These are phyloP conservation scores for Bathynomus jamesi DNA, from an alignment of 1,140 invertebrate species.

Conservation along the genomic window DNA sequence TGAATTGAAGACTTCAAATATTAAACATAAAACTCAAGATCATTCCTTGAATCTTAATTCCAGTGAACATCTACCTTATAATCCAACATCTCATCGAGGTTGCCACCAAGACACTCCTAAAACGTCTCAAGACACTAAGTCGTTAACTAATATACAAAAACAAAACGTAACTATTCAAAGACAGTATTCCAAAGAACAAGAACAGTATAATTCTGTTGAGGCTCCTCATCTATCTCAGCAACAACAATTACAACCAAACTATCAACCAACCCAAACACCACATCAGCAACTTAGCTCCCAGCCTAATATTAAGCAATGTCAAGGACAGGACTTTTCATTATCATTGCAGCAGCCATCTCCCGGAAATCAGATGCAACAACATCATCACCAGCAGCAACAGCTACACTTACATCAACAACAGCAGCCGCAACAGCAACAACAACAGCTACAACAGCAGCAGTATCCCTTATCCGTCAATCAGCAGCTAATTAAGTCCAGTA, in stretches of 20 bases:
- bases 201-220: not conserved
- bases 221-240: not conserved
- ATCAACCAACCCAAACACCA: not conserved
- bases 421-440: not conserved
- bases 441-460: constrained; percentile 7
- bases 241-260: not conserved
- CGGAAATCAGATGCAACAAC: not conserved
- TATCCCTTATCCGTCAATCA: not conserved
- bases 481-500: not conserved
- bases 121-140: too few relatives aligned
- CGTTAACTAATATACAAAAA: too few relatives aligned
- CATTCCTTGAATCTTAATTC: too few relatives aligned
- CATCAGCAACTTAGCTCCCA: too few relatives aligned
- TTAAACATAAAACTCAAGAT: too few relatives aligned
- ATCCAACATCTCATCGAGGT: too few relatives aligned
- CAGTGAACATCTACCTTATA: too few relatives aligned
- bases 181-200: not conserved
- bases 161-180: too few relatives aligned
- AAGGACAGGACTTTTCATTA: not conserved
- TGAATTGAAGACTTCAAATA: too few relatives aligned
- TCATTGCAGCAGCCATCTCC: not conserved
- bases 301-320: not conserved
- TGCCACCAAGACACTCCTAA: too few relatives aligned
- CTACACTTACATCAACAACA: constrained; percentile 6
- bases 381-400: not conserved